Percentiles rank a stretch among this genome's conserved stretches.
Conservation (phyloP, 1,140 invertebrate species). For the Drosophila navojoa region DNA sequence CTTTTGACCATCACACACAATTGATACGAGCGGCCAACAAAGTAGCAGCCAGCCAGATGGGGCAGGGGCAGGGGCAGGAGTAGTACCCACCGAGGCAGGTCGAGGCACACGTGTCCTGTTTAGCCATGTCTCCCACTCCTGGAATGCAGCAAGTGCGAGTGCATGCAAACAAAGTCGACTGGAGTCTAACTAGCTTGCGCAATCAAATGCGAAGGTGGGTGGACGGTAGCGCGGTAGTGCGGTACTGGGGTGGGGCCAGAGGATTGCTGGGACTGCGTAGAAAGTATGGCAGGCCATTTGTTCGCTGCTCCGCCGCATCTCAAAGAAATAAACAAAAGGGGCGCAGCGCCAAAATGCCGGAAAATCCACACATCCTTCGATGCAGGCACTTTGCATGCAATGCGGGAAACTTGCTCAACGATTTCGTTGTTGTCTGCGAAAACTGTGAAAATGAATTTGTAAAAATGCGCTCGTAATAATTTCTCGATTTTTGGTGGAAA, state of each 20-base stretch:
- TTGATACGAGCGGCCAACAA: constrained; percentile 70
- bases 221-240: neutral
- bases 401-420: constrained; percentile 53
- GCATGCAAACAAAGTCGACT: constrained; percentile 56
- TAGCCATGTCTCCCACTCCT: constrained; percentile 17
- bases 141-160: constrained; percentile 62
- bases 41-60: neutral
- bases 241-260: too few species aligned
- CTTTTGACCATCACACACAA: constrained; percentile 84
- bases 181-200: constrained; percentile 63
- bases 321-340: constrained; percentile 79
- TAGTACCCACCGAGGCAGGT: constrained; percentile 5
- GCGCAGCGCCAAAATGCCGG: constrained; percentile 66
- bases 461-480: constrained; percentile 78
- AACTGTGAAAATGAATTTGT: constrained; percentile 73
- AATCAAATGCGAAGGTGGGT: constrained; percentile 46
- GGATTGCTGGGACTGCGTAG: too few species aligned
- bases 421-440: constrained; percentile 23
- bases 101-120: constrained; percentile 53
- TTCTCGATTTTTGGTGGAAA: constrained; percentile 77
- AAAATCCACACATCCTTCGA: constrained; percentile 78
- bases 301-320: constrained; percentile 55
- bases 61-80: neutral
- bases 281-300: constrained; percentile 38
- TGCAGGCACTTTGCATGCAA: constrained; percentile 74